These are phyloP conservation scores for Pterocles gutturalis DNA, from an alignment of 2,113 vertebrate species.

Conservation along the genomic window DNA sequence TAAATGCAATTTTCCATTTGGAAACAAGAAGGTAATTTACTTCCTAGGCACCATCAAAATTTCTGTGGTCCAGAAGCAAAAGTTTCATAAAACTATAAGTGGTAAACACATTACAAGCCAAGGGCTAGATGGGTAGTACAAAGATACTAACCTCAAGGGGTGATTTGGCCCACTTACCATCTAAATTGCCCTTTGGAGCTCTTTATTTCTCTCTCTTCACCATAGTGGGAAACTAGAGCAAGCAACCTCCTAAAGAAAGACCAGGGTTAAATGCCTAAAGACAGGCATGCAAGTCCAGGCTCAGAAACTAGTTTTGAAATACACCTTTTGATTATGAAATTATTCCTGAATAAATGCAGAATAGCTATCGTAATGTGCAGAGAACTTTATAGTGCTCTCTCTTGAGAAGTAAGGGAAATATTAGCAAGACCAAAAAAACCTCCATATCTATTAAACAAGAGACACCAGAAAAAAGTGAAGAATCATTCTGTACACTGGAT, in stretches of 20 bases:
- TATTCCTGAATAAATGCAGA: not conserved
- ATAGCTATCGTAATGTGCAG: not conserved
- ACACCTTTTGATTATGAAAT: not conserved
- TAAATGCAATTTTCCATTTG: constrained; percentile 41
- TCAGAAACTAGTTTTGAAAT: not conserved
- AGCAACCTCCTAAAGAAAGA: not conserved
- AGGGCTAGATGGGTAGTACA: not conserved
- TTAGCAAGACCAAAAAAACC: not conserved
- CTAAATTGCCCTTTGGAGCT: not conserved
- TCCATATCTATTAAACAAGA: not conserved
- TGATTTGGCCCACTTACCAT: not conserved
- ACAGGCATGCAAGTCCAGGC: not conserved
- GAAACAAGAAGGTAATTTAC: constrained; percentile 21
- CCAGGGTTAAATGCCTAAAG: not conserved
- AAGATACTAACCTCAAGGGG: not conserved
- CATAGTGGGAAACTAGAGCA: not conserved
- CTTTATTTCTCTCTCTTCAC: not conserved
- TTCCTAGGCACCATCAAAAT: not conserved
- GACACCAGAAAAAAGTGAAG: not conserved
- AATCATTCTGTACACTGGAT: not conserved
- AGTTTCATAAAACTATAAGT: not conserved
- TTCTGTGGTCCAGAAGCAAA: not conserved
- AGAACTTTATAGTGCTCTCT: not conserved
- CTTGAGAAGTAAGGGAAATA: not conserved
- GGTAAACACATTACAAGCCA: not conserved